Conservation (phyloP, 2,888 invertebrate species). For the Galeopsomyia nigrocyanea region DNA sequence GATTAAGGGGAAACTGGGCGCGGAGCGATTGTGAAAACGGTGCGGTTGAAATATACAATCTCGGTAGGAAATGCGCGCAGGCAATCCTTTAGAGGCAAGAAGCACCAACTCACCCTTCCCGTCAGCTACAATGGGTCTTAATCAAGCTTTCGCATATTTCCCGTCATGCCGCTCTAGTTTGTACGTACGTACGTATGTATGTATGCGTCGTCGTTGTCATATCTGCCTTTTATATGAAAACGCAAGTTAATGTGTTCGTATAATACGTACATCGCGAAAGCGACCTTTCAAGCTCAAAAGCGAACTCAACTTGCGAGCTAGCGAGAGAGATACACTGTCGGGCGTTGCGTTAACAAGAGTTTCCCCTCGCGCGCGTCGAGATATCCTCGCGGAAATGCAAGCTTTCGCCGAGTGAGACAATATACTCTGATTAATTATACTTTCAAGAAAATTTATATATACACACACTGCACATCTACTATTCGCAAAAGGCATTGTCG, state of each 20-base stretch:
- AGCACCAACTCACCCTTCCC: neutral
- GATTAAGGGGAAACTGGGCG: neutral
- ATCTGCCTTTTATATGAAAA: constrained; percentile 25
- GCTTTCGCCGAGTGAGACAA: no score
- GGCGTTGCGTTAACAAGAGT: no score
- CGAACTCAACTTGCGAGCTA: no score
- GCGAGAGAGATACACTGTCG: no score
- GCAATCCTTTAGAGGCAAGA: constrained; percentile 7
- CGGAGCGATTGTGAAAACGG: neutral
- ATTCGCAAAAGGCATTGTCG: no score
- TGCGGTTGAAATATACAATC: constrained; percentile 21
- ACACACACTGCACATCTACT: no score
- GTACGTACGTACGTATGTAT: no score
- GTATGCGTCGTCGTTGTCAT: constrained; percentile 2
- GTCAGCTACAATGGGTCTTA: constrained; percentile 27
- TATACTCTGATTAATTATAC: no score
- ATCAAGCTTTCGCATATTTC: constrained; percentile 22
- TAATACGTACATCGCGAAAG: no score
- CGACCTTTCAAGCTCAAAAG: no score
- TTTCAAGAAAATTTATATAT: no score
- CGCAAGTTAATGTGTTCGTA: constrained; percentile 10
- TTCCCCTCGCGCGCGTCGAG: neutral
- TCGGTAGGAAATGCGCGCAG: neutral
- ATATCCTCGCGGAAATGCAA: neutral
- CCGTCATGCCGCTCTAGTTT: neutral